Evolutionary conservation across 2,888 invertebrate genomes (phyloP).

Genomic region (Lasioglossum leucozonium): DNA sequence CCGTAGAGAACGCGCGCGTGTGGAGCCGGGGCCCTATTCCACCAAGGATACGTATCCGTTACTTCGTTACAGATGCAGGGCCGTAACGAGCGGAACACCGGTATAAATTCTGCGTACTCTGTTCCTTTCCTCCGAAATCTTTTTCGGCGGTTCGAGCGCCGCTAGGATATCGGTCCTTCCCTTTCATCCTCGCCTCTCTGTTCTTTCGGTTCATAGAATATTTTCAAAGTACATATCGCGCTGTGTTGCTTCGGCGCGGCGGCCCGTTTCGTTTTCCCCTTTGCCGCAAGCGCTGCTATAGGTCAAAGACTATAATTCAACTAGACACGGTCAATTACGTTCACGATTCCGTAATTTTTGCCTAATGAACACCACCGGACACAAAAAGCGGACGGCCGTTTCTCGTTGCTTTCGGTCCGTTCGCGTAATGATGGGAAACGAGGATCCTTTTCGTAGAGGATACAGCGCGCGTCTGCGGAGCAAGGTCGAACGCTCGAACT

Average conservation of each 20-base stretch:
- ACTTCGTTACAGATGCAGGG: conserved; percentile 66
- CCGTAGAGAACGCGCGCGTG: conserved; percentile 13
- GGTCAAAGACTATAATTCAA: conserved; percentile 10
- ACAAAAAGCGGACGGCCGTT: not conserved
- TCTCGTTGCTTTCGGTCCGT: not conserved
- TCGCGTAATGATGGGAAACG: conserved; percentile 40
- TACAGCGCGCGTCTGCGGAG: not conserved
- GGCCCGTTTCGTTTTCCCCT: not conserved
- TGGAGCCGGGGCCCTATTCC: conserved; percentile 50
- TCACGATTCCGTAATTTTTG: conserved; percentile 30
- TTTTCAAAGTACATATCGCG: too few species aligned
- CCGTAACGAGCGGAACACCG: conserved; percentile 59
- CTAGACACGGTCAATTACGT: conserved; percentile 20
- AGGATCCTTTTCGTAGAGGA: conserved; percentile 21
- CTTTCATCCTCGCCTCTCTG: not conserved
- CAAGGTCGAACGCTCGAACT: conserved; percentile 50
- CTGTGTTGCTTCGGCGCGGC: too few species aligned
- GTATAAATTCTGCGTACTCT: conserved; percentile 33
- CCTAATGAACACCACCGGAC: conserved; percentile 17
- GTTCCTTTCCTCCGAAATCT: conserved; percentile 4
- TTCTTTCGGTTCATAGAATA: not conserved
- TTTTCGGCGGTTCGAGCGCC: not conserved
- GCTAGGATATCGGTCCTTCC: not conserved
- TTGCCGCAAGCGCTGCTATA: not conserved
- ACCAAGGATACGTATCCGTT: conserved; percentile 69